Evolutionary conservation across 2,113 vertebrate species (phyloP).

Genomic region (Ondatra zibethicus): DNA sequence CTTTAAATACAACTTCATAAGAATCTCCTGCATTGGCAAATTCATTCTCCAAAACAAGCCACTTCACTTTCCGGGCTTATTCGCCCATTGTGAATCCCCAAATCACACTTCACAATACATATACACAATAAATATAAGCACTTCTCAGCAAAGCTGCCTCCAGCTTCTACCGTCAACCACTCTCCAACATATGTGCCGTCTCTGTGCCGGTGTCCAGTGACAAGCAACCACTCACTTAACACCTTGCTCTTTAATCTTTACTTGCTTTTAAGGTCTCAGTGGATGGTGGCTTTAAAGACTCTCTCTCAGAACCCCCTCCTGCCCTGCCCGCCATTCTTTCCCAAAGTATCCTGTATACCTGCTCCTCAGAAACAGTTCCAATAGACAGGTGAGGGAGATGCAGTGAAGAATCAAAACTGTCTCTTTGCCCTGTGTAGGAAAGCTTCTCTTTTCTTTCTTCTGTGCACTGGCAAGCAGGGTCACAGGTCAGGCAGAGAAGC

Average conservation of each 20-base stretch:
- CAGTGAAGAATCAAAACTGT: background rate
- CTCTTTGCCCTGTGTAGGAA: background rate
- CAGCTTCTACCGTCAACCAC: background rate
- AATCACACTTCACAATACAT: constrained; percentile 42
- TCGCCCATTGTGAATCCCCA: background rate
- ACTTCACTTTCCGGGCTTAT: background rate
- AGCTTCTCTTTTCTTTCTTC: background rate
- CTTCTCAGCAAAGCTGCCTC: constrained; percentile 3
- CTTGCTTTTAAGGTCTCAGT: background rate
- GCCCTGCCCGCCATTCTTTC: background rate
- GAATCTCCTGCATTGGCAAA: background rate
- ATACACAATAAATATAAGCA: constrained; percentile 3
- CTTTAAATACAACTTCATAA: background rate
- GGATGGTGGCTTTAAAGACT: background rate
- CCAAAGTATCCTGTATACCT: background rate
- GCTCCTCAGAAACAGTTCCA: background rate
- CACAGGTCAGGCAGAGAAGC: background rate
- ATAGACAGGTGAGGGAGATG: background rate
- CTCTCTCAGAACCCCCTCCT: background rate
- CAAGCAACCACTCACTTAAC: background rate
- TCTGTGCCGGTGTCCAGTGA: background rate
- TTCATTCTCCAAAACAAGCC: background rate
- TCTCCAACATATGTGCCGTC: accelerated
- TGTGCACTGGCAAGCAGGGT: background rate
- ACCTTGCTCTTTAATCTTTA: background rate